Conservation (phyloP, 2,888 invertebrate genomes). For the Drosophila ezoana region DNA sequence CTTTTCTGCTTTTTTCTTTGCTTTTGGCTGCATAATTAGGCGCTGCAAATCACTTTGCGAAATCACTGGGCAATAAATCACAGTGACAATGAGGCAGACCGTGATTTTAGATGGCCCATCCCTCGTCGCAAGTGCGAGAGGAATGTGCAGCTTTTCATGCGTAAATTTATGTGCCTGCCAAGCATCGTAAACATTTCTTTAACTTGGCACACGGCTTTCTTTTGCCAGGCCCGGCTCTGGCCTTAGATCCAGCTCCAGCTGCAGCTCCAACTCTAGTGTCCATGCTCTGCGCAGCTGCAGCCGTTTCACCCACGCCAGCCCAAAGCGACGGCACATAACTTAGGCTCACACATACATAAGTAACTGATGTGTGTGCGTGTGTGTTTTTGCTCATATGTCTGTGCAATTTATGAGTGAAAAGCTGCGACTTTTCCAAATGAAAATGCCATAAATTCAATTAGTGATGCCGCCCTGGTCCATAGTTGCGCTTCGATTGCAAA, state of each 20-base stretch:
- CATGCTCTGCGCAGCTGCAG: slow-evolving; percentile 69
- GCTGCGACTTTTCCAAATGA: slow-evolving; percentile 69
- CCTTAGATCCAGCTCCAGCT: not conserved
- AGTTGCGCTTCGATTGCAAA: slow-evolving; percentile 61
- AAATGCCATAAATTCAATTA: slow-evolving; percentile 78
- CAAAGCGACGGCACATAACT: slow-evolving; percentile 65
- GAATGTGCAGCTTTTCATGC: slow-evolving; percentile 73
- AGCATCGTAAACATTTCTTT: slow-evolving; percentile 78
- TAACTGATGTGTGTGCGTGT: not conserved
- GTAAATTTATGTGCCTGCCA: slow-evolving; percentile 79
- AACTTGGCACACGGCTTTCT: slow-evolving; percentile 60
- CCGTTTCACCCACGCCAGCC: slow-evolving; percentile 75
- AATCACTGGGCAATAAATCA: slow-evolving; percentile 57
- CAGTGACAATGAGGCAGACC: slow-evolving; percentile 59
- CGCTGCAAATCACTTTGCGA: slow-evolving; percentile 39
- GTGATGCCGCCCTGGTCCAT: slow-evolving; percentile 35
- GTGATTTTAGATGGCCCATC: slow-evolving; percentile 51
- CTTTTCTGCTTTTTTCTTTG: not conserved
- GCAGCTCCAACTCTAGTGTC: slow-evolving; percentile 12
- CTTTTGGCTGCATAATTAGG: slow-evolving; percentile 25
- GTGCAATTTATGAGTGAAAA: slow-evolving; percentile 75
- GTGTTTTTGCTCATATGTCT: slow-evolving; percentile 52
- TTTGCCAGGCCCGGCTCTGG: slow-evolving; percentile 34
- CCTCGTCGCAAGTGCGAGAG: slow-evolving; percentile 41
- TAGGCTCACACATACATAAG: slow-evolving; percentile 32